Evolutionary conservation across 2,888 invertebrate genomes (phyloP), one percentile per base, ranked within the genome.

Genomic region (Therioaphis trifolii): DNA sequence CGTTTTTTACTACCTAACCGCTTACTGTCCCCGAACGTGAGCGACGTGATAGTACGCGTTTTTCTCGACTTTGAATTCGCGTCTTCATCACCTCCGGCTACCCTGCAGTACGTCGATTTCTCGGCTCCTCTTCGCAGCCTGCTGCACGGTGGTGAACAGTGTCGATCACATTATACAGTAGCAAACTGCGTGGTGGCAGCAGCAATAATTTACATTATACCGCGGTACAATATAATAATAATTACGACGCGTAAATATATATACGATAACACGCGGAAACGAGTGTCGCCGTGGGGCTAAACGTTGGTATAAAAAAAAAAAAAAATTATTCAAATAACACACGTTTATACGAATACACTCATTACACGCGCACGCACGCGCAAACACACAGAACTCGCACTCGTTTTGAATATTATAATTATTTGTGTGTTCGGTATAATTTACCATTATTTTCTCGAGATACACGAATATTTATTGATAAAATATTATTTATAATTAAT

Each of bases 201-300:
- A n/a, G n/a, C n/a, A 9, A 24, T 14, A 55, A 21, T 55, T 49
- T 55, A 55, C 9, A 52, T 18, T 52, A 43, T 58, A 74, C 35
- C 18, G 49, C 74, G 40, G n/a, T 24, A 40, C 58, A 29, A 29
- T 72, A n/a, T n/a, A 52, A 71, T 49, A 49, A 29, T 71, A 49
- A 49, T 49, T 52, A 72, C 14, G 35, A 4, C 5, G 35, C 52
- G 21, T 72, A 52, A 29, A 72, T 52, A 3, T 52, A 55, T 55
- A 29, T 18, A 63, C 12, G 24, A 63, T 46, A 61, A 61, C 27
- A 61, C 27, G 29, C 27, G 76, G 76, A 63, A 61, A 76, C 76
- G 61, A 76, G 46, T 61, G 61, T 76, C 76, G 61, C 76, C 76
- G 61, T 61, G 61, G 46, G 76, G 14, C 76, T 61, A 61, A 61